A percentile compares a stretch with the other conserved stretches of the same genome.
Evolutionary conservation across 2,888 invertebrate species (phyloP).

Genomic region (Diloba caeruleocephala): DNA sequence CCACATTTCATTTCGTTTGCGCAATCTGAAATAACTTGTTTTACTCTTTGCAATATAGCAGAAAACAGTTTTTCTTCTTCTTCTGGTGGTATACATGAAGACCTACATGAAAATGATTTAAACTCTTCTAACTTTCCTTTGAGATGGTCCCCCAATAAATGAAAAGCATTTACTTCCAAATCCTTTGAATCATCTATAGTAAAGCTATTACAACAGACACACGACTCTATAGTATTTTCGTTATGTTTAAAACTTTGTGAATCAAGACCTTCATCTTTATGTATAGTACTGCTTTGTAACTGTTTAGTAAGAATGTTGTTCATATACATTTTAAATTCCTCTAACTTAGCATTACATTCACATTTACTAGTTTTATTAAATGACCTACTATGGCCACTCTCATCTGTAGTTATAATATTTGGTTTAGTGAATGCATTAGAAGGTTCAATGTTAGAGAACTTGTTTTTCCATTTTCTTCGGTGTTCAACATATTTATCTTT

Average conservation of each 20-base stretch:
- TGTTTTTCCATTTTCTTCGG: slow-evolving; percentile 10
- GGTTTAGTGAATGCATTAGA: slow-evolving; percentile 9
- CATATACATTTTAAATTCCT: slow-evolving; percentile 54
- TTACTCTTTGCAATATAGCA: slow-evolving; percentile 71
- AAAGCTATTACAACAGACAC: slow-evolving; percentile 70
- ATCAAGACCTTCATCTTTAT: slow-evolving; percentile 56
- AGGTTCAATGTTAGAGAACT: slow-evolving; percentile 7
- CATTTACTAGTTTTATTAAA: slow-evolving; percentile 24
- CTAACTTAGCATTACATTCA: slow-evolving; percentile 51
- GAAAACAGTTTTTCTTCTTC: slow-evolving; percentile 73
- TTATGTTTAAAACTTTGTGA: slow-evolving; percentile 50
- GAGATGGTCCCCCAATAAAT: slow-evolving; percentile 76
- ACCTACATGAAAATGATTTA: slow-evolving; percentile 62
- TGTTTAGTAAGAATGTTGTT: slow-evolving; percentile 42
- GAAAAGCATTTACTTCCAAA: slow-evolving; percentile 79
- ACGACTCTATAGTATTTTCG: slow-evolving; percentile 50
- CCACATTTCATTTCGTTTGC: slow-evolving; percentile 68
- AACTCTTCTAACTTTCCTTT: slow-evolving; percentile 72
- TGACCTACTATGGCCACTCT: slow-evolving; percentile 10
- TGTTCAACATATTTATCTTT: slow-evolving; percentile 11
- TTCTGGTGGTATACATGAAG: slow-evolving; percentile 62
- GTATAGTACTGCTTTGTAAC: slow-evolving; percentile 13
- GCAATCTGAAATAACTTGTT: slow-evolving; percentile 72
- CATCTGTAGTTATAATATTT: slow-evolving; percentile 2
- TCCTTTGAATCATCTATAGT: slow-evolving; percentile 65